phyloP scores from a whole-genome alignment of 2,888 invertebrate species.

The Rhorus exstirpatorius region DNA sequence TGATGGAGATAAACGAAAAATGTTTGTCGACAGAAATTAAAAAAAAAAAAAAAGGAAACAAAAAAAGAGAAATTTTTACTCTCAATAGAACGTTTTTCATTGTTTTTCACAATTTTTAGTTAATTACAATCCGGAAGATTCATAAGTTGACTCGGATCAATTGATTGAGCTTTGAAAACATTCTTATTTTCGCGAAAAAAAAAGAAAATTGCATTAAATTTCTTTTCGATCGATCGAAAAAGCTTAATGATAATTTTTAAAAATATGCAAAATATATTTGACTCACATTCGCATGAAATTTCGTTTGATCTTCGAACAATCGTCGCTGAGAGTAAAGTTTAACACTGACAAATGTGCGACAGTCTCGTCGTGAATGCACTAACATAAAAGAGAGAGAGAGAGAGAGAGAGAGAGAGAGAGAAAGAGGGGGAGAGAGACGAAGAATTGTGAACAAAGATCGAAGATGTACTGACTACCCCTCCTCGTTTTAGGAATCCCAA shows the following conservation, averaged over 20 bases:
- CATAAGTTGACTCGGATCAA: background rate
- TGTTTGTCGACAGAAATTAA: no score
- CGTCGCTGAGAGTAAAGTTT: background rate
- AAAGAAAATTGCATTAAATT: no score
- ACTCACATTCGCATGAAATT: conserved; percentile 37
- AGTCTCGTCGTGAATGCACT: no score
- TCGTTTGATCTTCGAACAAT: background rate
- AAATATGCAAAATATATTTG: no score
- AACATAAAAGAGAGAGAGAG: no score
- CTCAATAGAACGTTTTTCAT: background rate
- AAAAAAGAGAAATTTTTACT: background rate
- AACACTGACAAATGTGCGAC: no score
- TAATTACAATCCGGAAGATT: background rate
- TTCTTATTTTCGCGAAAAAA: no score
- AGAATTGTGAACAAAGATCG: conserved; percentile 17
- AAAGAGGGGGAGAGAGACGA: background rate
- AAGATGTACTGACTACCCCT: conserved; percentile 19
- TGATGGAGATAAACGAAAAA: no score
- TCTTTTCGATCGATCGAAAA: no score
- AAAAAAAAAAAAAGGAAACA: background rate
- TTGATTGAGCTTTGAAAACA: background rate
- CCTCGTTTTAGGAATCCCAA: background rate
- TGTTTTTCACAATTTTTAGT: background rate
- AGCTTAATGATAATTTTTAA: background rate
- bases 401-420: no score